Conservation (phyloP, 1,140 invertebrate species). For the Calosoma granatense region DNA sequence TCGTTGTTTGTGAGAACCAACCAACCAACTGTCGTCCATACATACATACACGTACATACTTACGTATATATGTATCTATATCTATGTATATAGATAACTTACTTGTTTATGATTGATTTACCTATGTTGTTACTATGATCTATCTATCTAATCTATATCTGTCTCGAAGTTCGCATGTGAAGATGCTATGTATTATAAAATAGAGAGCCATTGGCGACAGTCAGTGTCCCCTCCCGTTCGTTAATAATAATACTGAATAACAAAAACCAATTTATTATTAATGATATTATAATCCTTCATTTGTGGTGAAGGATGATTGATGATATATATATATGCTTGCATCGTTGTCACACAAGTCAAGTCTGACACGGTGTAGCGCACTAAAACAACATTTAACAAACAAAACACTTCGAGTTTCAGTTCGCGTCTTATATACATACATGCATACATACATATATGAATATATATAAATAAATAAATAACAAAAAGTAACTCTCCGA, state of each 20-base stretch:
- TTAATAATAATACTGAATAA: background rate
- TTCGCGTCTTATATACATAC: background rate
- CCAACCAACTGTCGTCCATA: too few species aligned
- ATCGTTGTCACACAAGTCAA: background rate
- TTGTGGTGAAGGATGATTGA: background rate
- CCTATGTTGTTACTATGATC: background rate
- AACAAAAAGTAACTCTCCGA: too few species aligned
- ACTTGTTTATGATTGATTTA: background rate
- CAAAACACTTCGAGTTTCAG: background rate
- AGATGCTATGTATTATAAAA: constrained; percentile 1
- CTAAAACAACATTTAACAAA: background rate
- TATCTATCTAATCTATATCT: too few species aligned
- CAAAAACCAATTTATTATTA: background rate
- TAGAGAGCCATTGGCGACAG: constrained; percentile 1
- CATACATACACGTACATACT: background rate
- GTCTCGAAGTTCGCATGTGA: constrained; percentile 6
- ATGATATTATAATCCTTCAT: background rate
- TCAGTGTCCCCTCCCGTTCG: background rate
- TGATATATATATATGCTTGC: too few species aligned
- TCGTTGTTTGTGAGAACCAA: too few species aligned
- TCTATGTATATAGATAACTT: background rate
- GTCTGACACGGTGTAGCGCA: background rate
- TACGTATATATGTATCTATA: background rate
- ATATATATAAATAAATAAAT: too few species aligned
- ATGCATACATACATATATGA: too few species aligned